Percentiles rank a stretch among this genome's conserved stretches.
These are phyloP conservation scores for Sceloporus tristichus DNA, from an alignment of 2,113 vertebrate genomes.

Conservation along the genomic window DNA sequence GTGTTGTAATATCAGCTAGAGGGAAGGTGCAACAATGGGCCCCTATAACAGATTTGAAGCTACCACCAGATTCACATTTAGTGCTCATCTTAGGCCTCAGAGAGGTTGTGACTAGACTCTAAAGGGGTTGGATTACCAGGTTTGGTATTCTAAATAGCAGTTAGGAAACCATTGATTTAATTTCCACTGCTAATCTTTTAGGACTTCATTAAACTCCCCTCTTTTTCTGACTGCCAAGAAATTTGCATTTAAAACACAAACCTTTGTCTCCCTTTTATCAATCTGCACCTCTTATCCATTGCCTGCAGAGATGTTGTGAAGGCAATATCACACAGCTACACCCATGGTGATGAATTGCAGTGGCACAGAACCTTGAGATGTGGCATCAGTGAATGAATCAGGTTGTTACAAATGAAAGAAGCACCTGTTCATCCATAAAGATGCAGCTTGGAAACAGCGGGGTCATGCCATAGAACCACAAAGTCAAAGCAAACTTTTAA, in stretches of 20 bases:
- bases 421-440: slow-evolving; percentile 54
- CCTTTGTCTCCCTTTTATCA: background rate
- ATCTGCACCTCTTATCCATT: slow-evolving; percentile 25
- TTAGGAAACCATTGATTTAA: slow-evolving; percentile 43
- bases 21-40: background rate
- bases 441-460: slow-evolving; percentile 21
- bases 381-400: slow-evolving; percentile 46
- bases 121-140: slow-evolving; percentile 28
- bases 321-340: slow-evolving; percentile 16
- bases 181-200: slow-evolving; percentile 40
- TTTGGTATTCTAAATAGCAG: slow-evolving; percentile 7
- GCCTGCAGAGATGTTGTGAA: slow-evolving; percentile 50
- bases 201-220: background rate
- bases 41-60: background rate
- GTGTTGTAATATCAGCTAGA: background rate
- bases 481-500: background rate
- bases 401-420: slow-evolving; percentile 44
- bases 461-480: background rate
- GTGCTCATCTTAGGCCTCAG: background rate
- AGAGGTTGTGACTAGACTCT: background rate
- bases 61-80: background rate
- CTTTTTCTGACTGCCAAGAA: slow-evolving; percentile 28
- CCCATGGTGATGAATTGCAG: slow-evolving; percentile 40
- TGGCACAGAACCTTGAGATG: slow-evolving; percentile 35
- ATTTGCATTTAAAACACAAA: slow-evolving; percentile 53